phyloP scores from a whole-genome alignment of 2,113 vertebrate species.

The Leucopternis melanops region DNA sequence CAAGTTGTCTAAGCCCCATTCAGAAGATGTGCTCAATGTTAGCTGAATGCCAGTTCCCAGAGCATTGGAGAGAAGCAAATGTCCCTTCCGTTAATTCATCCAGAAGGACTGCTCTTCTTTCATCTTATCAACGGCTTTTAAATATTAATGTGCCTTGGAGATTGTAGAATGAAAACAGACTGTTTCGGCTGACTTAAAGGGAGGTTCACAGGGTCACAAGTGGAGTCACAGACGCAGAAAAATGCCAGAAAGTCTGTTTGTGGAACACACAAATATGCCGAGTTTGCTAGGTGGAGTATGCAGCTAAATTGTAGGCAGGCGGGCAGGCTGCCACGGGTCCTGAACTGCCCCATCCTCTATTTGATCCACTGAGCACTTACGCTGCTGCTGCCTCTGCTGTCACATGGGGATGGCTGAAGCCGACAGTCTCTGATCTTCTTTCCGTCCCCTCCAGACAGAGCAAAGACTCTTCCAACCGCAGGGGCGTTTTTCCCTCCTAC shows the following conservation, averaged over 20 bases:
- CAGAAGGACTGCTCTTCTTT: background rate
- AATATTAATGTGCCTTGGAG: constrained; percentile 30
- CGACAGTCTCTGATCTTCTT: background rate
- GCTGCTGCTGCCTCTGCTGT: background rate
- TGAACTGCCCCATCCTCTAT: background rate
- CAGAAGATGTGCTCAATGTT: background rate
- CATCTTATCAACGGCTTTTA: constrained; percentile 33
- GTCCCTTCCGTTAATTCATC: background rate
- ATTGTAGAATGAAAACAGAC: constrained; percentile 22
- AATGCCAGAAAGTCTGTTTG: constrained; percentile 55
- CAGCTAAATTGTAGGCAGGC: background rate
- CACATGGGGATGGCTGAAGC: background rate
- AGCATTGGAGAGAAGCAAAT: background rate
- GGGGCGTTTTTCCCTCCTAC: background rate
- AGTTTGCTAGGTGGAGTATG: constrained; percentile 7
- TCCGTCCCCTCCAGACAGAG: background rate
- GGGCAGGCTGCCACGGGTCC: background rate
- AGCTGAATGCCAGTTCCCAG: constrained; percentile 22
- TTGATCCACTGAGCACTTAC: background rate
- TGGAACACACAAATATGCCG: background rate
- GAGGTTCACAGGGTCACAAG: constrained; percentile 48
- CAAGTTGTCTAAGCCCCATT: background rate
- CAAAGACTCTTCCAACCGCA: background rate
- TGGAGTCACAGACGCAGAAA: constrained; percentile 37
- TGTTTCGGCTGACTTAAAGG: constrained; percentile 24